Evolutionary conservation across 2,797 vertebrate genomes (phyloP), one percentile per base, ranked within the genome.

Genomic region (Knipowitschia caucasica): DNA sequence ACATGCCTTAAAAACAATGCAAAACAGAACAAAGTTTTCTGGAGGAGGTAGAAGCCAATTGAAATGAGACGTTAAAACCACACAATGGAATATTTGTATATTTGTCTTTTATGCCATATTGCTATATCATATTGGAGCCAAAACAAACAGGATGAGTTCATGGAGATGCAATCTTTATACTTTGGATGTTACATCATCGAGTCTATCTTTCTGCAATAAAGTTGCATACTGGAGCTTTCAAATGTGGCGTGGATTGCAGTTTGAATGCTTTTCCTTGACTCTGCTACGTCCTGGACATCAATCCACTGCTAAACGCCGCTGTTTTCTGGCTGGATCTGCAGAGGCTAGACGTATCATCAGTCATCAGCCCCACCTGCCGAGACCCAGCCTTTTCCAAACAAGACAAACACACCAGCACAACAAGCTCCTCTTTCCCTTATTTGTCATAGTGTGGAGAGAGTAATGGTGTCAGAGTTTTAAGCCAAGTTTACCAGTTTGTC

Each of bases 291-390:
- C 54, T 31, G 30, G 58, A 67, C 80, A 81, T 81, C 77, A 80
- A 71, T 77, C 75, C 77, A 51, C 49, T 50, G 54, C 71, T 46
- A 66, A 64, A 63, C 65, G 61, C 30, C 66, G 64, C 47, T 71
- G 65, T 80, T 78, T 71, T 76, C 51, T 39, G 40, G 45, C 62
- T 76, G 70, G 81, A 84, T 83, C 74, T 78, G 62, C 78, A 71
- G 72, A 62, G 49, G 53, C 9, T 1, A 63, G 74, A 80, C 74
- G 67, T 56, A 42, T 60, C 69, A 71, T 82, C 60, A 55, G 60
- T 84, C 78, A 74, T 64, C 62, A 40, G 50, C 40, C 12, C 78
- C 69, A 77, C 81, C 67, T 73, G 69, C 66, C 54, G 69, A 68
- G 73, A 49, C 11, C 74, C 24, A 53, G 40, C 40, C 64, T 64